Evolutionary conservation across 2,888 invertebrate genomes (phyloP), one percentile per base, ranked within the genome.

Genomic region (Agrotis exclamationis): DNA sequence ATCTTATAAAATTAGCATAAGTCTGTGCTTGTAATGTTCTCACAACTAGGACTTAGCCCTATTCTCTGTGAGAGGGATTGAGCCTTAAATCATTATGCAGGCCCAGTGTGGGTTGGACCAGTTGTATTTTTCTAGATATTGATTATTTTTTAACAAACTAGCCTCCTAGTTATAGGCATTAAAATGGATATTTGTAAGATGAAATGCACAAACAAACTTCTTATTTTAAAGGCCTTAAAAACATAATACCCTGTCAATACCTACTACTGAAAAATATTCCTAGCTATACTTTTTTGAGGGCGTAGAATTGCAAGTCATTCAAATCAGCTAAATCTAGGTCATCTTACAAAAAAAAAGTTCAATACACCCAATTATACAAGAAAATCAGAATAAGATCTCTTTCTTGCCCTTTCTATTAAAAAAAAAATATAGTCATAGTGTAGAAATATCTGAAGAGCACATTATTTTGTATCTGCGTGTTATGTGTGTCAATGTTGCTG

Each of bases 401-500:
- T 33, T 28, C 24, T 22, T 54, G 48, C 67, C 48, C 72, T n/a
- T 45, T 20, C 33, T 50, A 63, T 57, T 28, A 56, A 24, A 3
- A 45, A 33, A 56, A 24, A 3, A 45, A 33, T 16, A 16, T 6
- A 44, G 51, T 48, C 67, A 60, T 59, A 67, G 6, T 67, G 16
- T 57, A 68, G 62, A 74, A 68, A 62, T 74, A 69, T 53, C 57
- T 58, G 22, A 20, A 63, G 39, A 59, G 54, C 64, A 54, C 16
- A 54, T 57, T 53, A 66, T 62, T 62, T 45, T 22, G 24, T 63
- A 57, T 33, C 11, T 50, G 11, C 50, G 20, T 63, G 13, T 75
- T 63, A 51, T 44, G 57, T 53, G 51, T 79, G 58, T 76, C 71
- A 80, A 66, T 66, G 59, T 69, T 64, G 51, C 63, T 1, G 16